Conservation (phyloP, 1,140 invertebrate genomes). For the Drosophila navojoa region DNA sequence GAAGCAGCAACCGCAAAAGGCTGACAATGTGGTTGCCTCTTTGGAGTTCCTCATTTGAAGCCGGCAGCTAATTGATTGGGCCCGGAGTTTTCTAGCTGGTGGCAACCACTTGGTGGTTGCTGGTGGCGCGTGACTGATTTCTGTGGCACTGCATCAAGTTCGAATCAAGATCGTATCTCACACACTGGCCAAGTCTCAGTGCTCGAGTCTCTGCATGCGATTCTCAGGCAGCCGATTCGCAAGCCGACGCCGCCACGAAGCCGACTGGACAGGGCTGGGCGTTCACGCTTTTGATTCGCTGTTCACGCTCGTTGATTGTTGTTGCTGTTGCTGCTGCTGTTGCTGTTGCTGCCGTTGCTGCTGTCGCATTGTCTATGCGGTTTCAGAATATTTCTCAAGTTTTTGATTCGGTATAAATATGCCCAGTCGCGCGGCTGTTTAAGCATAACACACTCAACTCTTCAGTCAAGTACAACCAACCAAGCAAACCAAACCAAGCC, state of each 20-base stretch:
- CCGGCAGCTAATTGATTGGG: slow-evolving; percentile 10
- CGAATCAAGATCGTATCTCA: slow-evolving; percentile 38
- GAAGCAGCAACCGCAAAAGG: slow-evolving; percentile 5
- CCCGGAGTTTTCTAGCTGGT: slow-evolving; percentile 2
- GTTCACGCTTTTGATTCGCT: slow-evolving; percentile 56
- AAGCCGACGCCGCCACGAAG: slow-evolving; percentile 6
- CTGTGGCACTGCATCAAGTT: slow-evolving; percentile 37
- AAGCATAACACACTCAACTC: slow-evolving; percentile 75
- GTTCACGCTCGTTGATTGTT: slow-evolving; percentile 11
- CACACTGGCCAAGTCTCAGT: slow-evolving; percentile 38
- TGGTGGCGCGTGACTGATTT: slow-evolving; percentile 57
- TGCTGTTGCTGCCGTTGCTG: slow-evolving; percentile 5
- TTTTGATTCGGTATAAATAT: slow-evolving; percentile 77
- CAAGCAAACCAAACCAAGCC: slow-evolving; percentile 24
- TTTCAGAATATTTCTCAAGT: slow-evolving; percentile 78
- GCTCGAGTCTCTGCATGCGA: slow-evolving; percentile 38
- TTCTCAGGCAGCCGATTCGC: slow-evolving; percentile 42
- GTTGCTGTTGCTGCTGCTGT: slow-evolving; percentile 17
- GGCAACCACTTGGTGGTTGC: slow-evolving; percentile 1
- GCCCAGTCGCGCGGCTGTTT: slow-evolving; percentile 36
- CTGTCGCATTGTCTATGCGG: slow-evolving; percentile 42
- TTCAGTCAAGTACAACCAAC: slow-evolving; percentile 64
- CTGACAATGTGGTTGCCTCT: slow-evolving; percentile 22
- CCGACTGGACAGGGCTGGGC: slow-evolving; percentile 44
- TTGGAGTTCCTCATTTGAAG: not conserved